Percentiles rank a stretch among this genome's conserved stretches.
Evolutionary conservation across 2,888 invertebrate species (phyloP).

Genomic region (Hetaerina titia): DNA sequence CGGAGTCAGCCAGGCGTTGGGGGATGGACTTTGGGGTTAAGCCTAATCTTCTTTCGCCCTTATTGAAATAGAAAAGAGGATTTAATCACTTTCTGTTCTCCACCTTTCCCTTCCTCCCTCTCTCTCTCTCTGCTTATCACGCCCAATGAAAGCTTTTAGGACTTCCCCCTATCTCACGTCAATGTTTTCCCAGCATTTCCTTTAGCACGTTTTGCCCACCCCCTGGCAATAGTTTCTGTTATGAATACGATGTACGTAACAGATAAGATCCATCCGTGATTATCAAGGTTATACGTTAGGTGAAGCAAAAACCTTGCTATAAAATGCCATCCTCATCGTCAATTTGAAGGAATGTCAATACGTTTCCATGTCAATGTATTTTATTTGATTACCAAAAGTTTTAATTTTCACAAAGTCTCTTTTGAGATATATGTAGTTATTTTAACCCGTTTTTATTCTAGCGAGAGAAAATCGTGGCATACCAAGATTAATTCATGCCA

Average conservation of each 20-base stretch:
- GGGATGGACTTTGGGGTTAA: constrained; percentile 55
- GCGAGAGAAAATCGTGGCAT: too few species aligned
- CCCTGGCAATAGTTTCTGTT: background rate
- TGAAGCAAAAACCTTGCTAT: too few species aligned
- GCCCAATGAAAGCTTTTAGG: background rate
- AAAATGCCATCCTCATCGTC: too few species aligned
- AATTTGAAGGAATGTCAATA: too few species aligned
- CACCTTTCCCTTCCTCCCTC: background rate
- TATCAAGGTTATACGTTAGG: too few species aligned
- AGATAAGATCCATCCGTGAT: too few species aligned
- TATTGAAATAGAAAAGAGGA: constrained; percentile 52
- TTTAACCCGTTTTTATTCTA: too few species aligned
- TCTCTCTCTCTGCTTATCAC: background rate
- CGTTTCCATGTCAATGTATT: too few species aligned
- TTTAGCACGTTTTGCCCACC: background rate
- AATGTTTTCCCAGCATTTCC: background rate
- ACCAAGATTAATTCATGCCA: too few species aligned
- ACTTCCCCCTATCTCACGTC: background rate
- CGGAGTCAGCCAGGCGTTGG: constrained; percentile 34
- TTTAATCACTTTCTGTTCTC: constrained; percentile 35
- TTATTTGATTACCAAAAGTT: too few species aligned
- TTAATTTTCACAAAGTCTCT: too few species aligned
- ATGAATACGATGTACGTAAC: background rate
- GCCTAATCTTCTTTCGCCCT: constrained; percentile 59
- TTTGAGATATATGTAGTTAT: too few species aligned